Conservation (phyloP, 2,113 vertebrate species). For the Rhineura floridana region DNA sequence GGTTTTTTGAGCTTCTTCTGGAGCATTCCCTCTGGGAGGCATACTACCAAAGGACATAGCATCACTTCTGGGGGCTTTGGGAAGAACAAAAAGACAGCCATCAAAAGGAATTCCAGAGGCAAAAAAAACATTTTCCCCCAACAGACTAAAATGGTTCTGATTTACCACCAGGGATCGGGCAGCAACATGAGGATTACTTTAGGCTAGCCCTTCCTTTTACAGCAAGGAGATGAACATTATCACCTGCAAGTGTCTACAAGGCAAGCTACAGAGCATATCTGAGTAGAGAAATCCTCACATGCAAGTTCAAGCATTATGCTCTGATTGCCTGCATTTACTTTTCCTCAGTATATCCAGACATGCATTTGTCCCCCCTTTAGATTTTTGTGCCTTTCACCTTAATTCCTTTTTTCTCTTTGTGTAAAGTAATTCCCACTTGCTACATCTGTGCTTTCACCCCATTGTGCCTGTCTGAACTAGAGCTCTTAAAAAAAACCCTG, state of each 20-base stretch:
- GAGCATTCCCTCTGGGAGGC: not conserved
- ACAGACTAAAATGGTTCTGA: not conserved
- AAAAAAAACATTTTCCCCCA: too few species aligned
- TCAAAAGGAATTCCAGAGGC: not conserved
- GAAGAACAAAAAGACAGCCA: not conserved
- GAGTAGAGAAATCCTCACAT: not conserved
- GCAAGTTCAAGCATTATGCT: not conserved
- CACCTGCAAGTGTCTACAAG: not conserved
- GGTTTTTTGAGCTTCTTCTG: too few species aligned
- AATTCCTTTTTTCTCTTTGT: not conserved
- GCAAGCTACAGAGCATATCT: not conserved
- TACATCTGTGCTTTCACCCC: not conserved
- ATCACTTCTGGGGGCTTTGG: not conserved
- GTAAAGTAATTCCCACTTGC: not conserved
- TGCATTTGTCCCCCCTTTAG: not conserved
- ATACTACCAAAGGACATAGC: not conserved
- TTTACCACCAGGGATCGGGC: not conserved
- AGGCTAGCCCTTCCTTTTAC: too few species aligned
- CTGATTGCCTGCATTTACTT: not conserved
- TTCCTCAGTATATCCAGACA: not conserved
- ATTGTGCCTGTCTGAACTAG: conserved; percentile 2
- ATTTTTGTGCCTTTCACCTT: conserved; percentile 5
- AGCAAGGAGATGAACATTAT: not conserved
- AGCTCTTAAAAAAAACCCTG: not conserved
- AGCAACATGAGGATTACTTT: not conserved